phyloP scores from a whole-genome alignment of 2,797 vertebrate genomes.

The Tamandua tetradactyla region DNA sequence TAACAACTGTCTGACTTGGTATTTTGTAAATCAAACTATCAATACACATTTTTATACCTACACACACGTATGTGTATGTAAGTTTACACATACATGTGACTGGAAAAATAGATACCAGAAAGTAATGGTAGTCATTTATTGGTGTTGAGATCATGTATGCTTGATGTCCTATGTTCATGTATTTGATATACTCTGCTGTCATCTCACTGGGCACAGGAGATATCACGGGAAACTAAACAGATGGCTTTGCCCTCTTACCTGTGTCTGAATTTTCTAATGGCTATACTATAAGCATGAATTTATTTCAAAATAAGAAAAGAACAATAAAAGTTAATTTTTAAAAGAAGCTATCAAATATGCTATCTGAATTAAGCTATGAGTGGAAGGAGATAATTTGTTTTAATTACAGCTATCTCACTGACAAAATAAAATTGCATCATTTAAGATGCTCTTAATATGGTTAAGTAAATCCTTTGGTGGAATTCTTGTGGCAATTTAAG shows the following conservation, averaged over 20 bases:
- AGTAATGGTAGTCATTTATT: neutral
- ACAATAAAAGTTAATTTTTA: conserved; percentile 1
- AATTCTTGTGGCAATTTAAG: neutral
- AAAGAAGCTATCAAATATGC: neutral
- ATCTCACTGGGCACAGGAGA: neutral
- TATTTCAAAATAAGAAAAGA: conserved; percentile 51
- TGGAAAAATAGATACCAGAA: neutral
- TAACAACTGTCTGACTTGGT: neutral
- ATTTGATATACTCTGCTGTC: neutral
- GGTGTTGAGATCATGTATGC: neutral
- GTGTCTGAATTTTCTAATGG: neutral
- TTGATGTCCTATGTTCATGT: neutral
- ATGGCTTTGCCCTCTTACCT: neutral
- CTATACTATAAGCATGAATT: neutral
- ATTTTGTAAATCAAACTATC: neutral
- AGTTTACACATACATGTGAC: neutral
- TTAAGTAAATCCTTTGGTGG: conserved; percentile 40
- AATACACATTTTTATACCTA: neutral
- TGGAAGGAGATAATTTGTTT: conserved; percentile 53
- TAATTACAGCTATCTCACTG: conserved; percentile 54
- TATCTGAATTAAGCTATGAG: conserved; percentile 41
- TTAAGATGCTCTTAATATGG: conserved; percentile 43
- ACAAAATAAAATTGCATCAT: conserved; percentile 52
- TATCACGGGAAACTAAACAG: neutral
- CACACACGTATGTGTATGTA: neutral